Percentiles rank a stretch among this genome's conserved stretches.
Evolutionary conservation across 2,113 vertebrate genomes (phyloP).

Genomic region (Narcine bancroftii): DNA sequence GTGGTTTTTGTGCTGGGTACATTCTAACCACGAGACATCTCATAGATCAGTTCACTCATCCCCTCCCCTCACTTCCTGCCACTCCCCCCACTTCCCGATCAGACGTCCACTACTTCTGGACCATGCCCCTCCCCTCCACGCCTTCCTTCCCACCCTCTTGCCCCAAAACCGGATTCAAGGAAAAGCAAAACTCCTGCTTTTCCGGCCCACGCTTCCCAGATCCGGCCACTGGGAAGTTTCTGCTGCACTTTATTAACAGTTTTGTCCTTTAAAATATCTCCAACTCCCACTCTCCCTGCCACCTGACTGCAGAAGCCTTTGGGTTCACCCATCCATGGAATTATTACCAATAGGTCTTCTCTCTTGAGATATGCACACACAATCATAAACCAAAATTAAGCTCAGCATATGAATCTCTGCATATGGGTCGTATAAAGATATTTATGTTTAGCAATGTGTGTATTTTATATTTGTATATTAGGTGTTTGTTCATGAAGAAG

Average conservation of each 20-base stretch:
- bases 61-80: too few relatives aligned
- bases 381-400: background rate
- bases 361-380: background rate
- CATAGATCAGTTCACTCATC: background rate
- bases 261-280: background rate
- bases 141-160: background rate
- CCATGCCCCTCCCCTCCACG: background rate
- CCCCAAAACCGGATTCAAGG: background rate
- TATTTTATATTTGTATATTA: constrained; percentile 15
- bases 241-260: background rate
- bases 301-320: background rate
- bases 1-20: background rate
- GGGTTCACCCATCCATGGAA: background rate
- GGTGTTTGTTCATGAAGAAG: background rate
- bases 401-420: background rate
- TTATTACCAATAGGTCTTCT: background rate
- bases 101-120: background rate
- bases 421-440: background rate
- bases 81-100: too few relatives aligned
- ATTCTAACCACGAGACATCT: background rate
- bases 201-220: background rate
- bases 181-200: background rate
- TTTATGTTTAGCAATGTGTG: background rate
- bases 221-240: background rate
- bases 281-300: background rate